A percentile compares a stretch with the other conserved stretches of the same genome.
phyloP scores from a whole-genome alignment of 2,113 vertebrate species.

The Ariopsis seemanni region DNA sequence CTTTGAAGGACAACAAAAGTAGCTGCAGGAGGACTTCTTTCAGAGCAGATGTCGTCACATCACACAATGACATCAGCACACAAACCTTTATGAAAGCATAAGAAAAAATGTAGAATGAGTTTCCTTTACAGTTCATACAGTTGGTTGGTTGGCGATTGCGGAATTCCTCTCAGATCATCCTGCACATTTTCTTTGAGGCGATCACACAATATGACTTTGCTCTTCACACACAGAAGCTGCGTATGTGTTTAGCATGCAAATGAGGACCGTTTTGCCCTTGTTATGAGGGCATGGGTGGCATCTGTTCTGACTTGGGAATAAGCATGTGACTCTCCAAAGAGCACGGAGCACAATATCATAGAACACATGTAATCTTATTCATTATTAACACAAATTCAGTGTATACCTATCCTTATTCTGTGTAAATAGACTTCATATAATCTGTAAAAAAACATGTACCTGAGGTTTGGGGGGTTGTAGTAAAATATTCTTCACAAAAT shows the following conservation, averaged over 20 bases:
- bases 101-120: too few species aligned
- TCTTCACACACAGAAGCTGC: neutral
- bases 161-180: neutral
- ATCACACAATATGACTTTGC: neutral
- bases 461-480: neutral
- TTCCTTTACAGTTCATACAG: too few species aligned
- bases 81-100: too few species aligned
- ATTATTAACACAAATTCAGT: neutral
- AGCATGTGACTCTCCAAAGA: neutral
- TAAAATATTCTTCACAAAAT: neutral
- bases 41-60: too few species aligned
- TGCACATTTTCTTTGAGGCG: neutral
- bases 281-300: neutral
- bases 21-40: too few species aligned
- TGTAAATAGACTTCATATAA: neutral
- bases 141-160: too few species aligned
- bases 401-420: neutral
- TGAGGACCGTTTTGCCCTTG: slow-evolving; percentile 1
- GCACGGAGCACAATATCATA: neutral
- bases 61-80: too few species aligned
- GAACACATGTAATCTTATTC: neutral
- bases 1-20: too few species aligned
- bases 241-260: neutral
- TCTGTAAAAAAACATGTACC: neutral
- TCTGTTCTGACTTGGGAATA: neutral